A percentile compares a stretch with the other conserved stretches of the same genome.
phyloP scores from a whole-genome alignment of 1,140 invertebrate genomes.

The Papilio machaon region DNA sequence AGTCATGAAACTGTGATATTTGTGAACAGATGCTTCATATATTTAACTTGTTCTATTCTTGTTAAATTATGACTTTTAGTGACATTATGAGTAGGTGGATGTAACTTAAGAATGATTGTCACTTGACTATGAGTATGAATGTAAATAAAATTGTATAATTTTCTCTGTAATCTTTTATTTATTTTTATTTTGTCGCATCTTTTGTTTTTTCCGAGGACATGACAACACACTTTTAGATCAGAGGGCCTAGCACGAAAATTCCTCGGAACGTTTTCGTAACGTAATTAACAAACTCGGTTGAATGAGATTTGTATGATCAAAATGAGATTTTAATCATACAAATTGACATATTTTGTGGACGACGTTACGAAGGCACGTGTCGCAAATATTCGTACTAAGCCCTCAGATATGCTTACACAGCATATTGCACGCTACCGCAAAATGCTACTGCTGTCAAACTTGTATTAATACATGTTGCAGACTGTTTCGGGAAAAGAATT shows the following conservation, averaged over 20 bases:
- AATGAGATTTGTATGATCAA: no score
- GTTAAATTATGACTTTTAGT: conserved; percentile 26
- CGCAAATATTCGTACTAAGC: no score
- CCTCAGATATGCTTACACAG: background rate
- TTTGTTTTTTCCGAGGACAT: background rate
- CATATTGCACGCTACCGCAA: background rate
- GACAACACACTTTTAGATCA: background rate
- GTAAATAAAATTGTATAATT: conserved; percentile 33
- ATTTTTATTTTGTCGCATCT: no score
- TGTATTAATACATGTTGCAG: no score
- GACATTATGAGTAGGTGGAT: conserved; percentile 31
- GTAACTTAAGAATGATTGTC: conserved; percentile 41
- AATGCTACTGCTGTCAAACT: no score
- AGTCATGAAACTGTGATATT: conserved; percentile 52
- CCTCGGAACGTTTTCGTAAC: no score
- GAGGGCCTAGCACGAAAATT: no score
- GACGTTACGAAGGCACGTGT: no score
- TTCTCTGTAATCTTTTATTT: conserved; percentile 25
- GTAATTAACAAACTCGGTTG: no score
- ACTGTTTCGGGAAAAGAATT: no score
- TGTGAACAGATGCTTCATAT: conserved; percentile 40
- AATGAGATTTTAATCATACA: no score
- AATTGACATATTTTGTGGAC: no score
- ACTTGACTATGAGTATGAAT: conserved; percentile 36
- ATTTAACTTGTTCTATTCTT: conserved; percentile 23